phyloP scores from a whole-genome alignment of 2,797 vertebrate species.

The Tragelaphus eurycerus region DNA sequence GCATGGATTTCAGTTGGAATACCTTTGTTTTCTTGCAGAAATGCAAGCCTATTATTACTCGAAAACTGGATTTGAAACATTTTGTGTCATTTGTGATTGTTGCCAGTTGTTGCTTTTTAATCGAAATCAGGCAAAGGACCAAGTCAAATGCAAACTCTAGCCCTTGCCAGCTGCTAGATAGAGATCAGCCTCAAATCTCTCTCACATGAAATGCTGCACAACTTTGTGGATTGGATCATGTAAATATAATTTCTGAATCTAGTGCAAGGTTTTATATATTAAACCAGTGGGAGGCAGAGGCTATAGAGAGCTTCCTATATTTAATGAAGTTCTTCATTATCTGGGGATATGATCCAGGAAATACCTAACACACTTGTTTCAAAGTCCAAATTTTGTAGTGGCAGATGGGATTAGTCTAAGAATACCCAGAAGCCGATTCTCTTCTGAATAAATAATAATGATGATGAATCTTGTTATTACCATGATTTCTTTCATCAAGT shows the following conservation, averaged over 20 bases:
- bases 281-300: constrained; percentile 40
- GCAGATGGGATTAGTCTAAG: constrained; percentile 42
- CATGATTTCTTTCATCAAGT: constrained; percentile 42
- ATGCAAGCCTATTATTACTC: background rate
- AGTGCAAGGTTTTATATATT: constrained; percentile 43
- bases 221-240: constrained; percentile 34
- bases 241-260: constrained; percentile 61
- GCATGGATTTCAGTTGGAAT: background rate
- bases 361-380: constrained; percentile 49
- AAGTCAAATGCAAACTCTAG: background rate
- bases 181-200: background rate
- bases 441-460: constrained; percentile 54
- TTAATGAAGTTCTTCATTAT: constrained; percentile 61
- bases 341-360: constrained; percentile 23
- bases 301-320: constrained; percentile 57
- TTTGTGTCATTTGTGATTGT: background rate
- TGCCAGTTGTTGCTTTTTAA: background rate
- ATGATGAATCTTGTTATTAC: constrained; percentile 54
- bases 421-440: constrained; percentile 47
- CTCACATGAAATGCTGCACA: background rate
- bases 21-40: background rate
- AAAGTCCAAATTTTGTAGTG: constrained; percentile 46
- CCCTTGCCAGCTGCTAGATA: background rate
- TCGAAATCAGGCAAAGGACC: constrained; percentile 6
- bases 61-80: background rate